Evolutionary conservation across 2,797 vertebrate genomes (phyloP).

Genomic region (Cryptoprocta ferox): DNA sequence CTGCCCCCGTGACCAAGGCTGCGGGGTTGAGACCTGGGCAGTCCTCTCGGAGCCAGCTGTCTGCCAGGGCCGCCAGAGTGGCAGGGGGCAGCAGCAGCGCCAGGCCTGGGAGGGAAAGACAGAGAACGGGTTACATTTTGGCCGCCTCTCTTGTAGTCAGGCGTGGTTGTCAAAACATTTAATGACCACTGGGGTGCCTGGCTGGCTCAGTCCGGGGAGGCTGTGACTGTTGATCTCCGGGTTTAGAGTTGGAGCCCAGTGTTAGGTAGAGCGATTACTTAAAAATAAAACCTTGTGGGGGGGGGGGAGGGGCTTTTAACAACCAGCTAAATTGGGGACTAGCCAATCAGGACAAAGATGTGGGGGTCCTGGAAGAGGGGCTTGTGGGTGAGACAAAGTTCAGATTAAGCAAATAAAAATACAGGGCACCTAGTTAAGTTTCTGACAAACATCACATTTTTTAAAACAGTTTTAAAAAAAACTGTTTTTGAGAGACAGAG

Average conservation of each 20-base stretch:
- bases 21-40: conserved; percentile 89
- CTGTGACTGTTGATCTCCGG: too few relatives aligned
- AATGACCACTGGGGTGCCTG: background rate
- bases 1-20: conserved; percentile 87
- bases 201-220: too few relatives aligned
- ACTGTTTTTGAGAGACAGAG: too few relatives aligned
- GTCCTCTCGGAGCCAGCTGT: conserved; percentile 91
- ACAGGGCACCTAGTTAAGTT: background rate
- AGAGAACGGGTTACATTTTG: background rate
- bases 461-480: too few relatives aligned
- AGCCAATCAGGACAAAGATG: background rate
- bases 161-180: background rate
- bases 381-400: background rate
- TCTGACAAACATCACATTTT: background rate
- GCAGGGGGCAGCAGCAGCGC: conserved; percentile 84
- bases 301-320: background rate
- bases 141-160: background rate
- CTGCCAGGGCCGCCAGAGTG: conserved; percentile 85
- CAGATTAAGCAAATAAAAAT: background rate
- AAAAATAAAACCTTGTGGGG: too few relatives aligned
- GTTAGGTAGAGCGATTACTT: too few relatives aligned
- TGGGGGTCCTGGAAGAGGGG: background rate
- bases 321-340: background rate
- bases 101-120: conserved; percentile 40
- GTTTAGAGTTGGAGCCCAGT: too few relatives aligned